Evolutionary conservation across 2,797 vertebrate species (phyloP).

Genomic region (Aselliscus stoliczkanus): DNA sequence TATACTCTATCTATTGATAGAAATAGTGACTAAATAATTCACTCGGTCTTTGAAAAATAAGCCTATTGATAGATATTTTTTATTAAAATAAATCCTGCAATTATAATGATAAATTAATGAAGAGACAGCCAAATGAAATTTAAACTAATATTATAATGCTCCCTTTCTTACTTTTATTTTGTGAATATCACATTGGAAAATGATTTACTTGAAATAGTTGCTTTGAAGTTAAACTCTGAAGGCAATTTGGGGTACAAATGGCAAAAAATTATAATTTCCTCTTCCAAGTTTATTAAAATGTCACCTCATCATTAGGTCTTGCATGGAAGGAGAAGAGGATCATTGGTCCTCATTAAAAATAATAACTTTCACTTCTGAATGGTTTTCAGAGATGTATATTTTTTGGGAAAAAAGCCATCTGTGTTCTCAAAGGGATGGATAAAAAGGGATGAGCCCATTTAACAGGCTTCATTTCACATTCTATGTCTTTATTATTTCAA

Average conservation of each 20-base stretch:
- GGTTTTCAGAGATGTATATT: not conserved
- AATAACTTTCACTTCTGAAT: conserved; percentile 36
- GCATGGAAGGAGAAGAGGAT: not conserved
- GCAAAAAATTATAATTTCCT: not conserved
- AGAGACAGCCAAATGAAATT: not conserved
- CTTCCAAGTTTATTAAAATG: conserved; percentile 35
- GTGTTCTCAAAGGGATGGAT: not conserved
- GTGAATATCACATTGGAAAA: not conserved
- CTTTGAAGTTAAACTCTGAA: conserved; percentile 2
- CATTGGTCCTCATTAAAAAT: conserved; percentile 41
- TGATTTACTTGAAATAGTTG: not conserved
- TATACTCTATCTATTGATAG: not conserved
- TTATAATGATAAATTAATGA: not conserved
- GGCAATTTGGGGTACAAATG: not conserved
- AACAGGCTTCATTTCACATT: conserved; percentile 33
- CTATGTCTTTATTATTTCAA: conserved; percentile 53
- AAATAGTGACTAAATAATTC: not conserved
- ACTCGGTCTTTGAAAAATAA: not conserved
- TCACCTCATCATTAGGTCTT: not conserved
- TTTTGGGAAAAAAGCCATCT: not conserved
- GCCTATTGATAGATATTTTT: not conserved
- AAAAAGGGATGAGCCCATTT: not conserved
- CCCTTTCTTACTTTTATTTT: not conserved
- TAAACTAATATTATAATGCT: not conserved
- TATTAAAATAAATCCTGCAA: not conserved